Evolutionary conservation across 2,797 vertebrate species (phyloP).

Genomic region (Falco biarmicus): DNA sequence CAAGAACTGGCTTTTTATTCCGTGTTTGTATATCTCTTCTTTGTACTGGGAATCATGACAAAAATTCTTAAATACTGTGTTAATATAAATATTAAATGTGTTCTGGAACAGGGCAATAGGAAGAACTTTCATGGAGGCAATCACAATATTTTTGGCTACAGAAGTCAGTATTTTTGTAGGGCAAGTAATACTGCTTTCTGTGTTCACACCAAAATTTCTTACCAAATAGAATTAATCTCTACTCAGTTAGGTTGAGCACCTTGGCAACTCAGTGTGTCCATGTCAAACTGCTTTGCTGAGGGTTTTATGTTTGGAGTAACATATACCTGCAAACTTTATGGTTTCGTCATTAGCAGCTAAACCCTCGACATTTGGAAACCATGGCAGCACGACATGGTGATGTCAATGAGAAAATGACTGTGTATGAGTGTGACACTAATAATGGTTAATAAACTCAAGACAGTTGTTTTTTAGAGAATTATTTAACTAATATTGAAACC

Average conservation of each 20-base stretch:
- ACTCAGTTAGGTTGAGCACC: background rate
- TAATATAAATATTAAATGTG: background rate
- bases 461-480: background rate
- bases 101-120: background rate
- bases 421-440: background rate
- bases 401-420: background rate
- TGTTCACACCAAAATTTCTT: background rate
- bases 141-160: background rate
- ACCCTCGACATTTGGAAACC: background rate
- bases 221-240: background rate
- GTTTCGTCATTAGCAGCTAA: background rate
- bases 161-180: background rate
- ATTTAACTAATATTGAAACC: background rate
- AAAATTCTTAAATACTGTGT: background rate
- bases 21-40: conserved; percentile 11
- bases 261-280: background rate
- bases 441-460: background rate
- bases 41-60: background rate
- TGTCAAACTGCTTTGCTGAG: background rate
- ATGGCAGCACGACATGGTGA: background rate
- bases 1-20: conserved; percentile 13
- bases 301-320: background rate
- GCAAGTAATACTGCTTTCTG: background rate
- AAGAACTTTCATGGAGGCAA: background rate
- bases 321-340: background rate